Evolutionary conservation across 2,113 vertebrate species (phyloP).

Genomic region (Grammomys dolichurus): DNA sequence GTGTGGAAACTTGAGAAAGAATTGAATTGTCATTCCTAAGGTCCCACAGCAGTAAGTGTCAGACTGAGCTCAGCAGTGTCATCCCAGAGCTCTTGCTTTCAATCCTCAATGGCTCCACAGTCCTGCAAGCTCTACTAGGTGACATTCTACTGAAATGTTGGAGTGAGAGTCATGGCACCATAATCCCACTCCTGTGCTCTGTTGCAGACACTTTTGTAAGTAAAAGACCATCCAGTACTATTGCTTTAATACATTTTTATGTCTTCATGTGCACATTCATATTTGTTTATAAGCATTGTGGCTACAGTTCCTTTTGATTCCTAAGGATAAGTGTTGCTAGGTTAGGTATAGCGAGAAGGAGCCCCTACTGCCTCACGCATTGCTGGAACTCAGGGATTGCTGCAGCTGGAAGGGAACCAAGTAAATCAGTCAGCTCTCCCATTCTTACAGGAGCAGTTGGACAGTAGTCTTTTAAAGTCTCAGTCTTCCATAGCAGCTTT

Average conservation of each 20-base stretch:
- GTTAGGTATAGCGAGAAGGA: constrained; percentile 13
- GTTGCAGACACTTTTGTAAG: not conserved
- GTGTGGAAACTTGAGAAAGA: constrained; percentile 28
- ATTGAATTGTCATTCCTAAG: not conserved
- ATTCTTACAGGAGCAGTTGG: not conserved
- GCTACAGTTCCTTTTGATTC: constrained; percentile 45
- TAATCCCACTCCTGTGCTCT: not conserved
- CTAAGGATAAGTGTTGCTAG: constrained; percentile 24
- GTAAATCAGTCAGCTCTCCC: not conserved
- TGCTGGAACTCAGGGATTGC: constrained; percentile 4
- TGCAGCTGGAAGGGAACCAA: constrained; percentile 3
- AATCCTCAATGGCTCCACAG: not conserved
- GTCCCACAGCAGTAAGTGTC: not conserved
- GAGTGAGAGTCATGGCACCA: not conserved
- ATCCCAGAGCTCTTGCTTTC: not conserved
- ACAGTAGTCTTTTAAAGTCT: constrained; percentile 49
- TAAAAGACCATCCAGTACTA: not conserved
- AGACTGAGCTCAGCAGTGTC: constrained; percentile 27
- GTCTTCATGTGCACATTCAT: not conserved
- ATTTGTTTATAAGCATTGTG: not conserved
- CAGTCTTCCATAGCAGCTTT: not conserved
- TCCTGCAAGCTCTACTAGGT: not conserved
- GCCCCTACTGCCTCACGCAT: not conserved
- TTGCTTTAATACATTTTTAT: not conserved
- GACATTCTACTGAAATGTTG: not conserved